Conservation (phyloP, 2,888 invertebrate species). For the Machimus rusticus region DNA sequence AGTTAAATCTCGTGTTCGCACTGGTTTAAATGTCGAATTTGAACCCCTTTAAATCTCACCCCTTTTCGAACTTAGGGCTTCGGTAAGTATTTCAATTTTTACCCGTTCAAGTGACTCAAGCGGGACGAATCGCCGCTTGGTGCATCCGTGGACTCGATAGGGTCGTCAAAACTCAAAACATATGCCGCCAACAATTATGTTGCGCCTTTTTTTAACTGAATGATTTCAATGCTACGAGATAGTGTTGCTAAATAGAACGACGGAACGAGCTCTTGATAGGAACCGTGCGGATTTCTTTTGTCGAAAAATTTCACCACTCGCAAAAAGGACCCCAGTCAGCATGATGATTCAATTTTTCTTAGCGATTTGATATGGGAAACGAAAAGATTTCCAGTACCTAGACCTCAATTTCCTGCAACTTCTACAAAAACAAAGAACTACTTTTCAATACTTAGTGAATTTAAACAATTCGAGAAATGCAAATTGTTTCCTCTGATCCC, state of each 20-base stretch:
- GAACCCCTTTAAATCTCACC: constrained; percentile 42
- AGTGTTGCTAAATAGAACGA: constrained; percentile 13
- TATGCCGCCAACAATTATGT: constrained; percentile 42
- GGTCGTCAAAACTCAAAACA: constrained; percentile 41
- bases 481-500: neutral
- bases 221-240: constrained; percentile 11
- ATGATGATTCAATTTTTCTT: constrained; percentile 41
- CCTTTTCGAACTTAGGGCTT: neutral
- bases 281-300: neutral
- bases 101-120: constrained; percentile 47
- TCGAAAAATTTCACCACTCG: neutral
- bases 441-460: neutral
- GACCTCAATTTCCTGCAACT: neutral
- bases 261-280: constrained; percentile 42
- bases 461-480: neutral
- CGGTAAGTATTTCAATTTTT: constrained; percentile 35
- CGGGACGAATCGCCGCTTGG: constrained; percentile 44
- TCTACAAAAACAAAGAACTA: neutral
- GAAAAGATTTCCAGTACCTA: neutral
- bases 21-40: constrained; percentile 37
- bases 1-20: constrained; percentile 42
- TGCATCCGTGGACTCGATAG: neutral
- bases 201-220: constrained; percentile 6
- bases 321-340: neutral
- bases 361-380: neutral